Base-by-base conservation (phyloP, 2,113 vertebrate species). In the Irena cyanogastra region DNA sequence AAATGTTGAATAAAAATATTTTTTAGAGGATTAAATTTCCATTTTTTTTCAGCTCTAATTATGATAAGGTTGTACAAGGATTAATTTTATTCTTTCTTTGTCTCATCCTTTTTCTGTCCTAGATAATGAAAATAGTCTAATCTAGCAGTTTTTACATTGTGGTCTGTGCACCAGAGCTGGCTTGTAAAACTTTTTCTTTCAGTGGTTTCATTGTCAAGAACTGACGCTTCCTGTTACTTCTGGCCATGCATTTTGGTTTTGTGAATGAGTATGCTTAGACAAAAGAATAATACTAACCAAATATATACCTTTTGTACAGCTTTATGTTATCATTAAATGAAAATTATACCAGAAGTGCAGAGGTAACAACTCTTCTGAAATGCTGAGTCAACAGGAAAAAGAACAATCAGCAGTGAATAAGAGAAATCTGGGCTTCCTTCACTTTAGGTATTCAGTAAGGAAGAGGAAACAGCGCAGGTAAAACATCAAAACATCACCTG, bases 181-280 rank as follows among this genome's bases (percentile, higher is more conserved):
- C 83, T 94, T 93, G 44, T 84, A 91, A 95, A 95, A 89, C 83
- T 72, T 94, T 89, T 95, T 92, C 72, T 91, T 92, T 94, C 80
- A 72, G 81, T 60, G 37, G 47, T 95, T 92, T 95, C 76, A 92
- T 95, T 96, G 91, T 95, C 79, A 83, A 93, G 75, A 92, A 37
- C 63, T 80, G 37, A 56, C 17, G 68, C 45, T 97, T 95, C 92
- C 71, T 86, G 63, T 88, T 94, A 83, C 71, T 92, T 93, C 65
- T 91, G 49, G 31, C 86, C 57, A 82, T 53, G 65, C 35, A 2
- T 92, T 95, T 94, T 91, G 52, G 52, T 89, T 89, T 92, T 89
- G 57, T 93, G 86, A 83, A 77, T 20, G 9, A 70, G 22, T 68
- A 68, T 23, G 26, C 41, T 45, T 89, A 65, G 68, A 74, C 7